phyloP scores from a whole-genome alignment of 23 tunicate genomes.

The Styela plicata region DNA sequence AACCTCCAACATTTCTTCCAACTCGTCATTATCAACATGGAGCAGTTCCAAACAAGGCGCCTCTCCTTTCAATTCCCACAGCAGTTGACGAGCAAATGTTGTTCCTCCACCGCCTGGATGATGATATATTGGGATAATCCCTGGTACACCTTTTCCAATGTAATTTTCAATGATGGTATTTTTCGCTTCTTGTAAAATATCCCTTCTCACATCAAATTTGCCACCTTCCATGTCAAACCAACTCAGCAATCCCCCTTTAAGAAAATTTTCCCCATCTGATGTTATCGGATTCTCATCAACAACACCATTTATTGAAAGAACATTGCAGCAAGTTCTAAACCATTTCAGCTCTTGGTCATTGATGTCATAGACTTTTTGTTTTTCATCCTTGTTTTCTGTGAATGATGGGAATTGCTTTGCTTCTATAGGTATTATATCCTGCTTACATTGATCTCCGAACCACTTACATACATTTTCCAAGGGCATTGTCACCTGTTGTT shows the following conservation, averaged over 20 bases:
- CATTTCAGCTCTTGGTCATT: background rate
- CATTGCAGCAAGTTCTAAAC: background rate
- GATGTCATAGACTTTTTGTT: no score
- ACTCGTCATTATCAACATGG: background rate
- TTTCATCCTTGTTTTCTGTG: no score
- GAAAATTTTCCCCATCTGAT: background rate
- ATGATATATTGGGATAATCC: constrained; percentile 30
- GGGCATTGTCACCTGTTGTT: background rate
- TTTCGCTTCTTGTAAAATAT: background rate
- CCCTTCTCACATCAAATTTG: constrained; percentile 32
- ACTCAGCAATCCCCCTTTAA: background rate
- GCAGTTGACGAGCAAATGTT: constrained; percentile 48
- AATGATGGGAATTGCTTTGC: no score
- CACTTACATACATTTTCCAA: background rate
- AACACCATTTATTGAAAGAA: background rate
- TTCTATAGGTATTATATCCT: background rate
- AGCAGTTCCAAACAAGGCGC: constrained; percentile 45
- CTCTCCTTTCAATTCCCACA: constrained; percentile 30
- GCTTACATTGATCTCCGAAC: no score
- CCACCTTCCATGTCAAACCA: constrained; percentile 23
- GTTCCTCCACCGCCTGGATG: constrained; percentile 79
- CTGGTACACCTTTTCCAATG: constrained; percentile 17
- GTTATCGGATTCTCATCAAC: background rate
- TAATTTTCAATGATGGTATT: background rate
- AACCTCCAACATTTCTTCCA: constrained; percentile 20